These are phyloP conservation scores for Morpho helenor DNA, from an alignment of 2,888 invertebrate species.

Conservation along the genomic window DNA sequence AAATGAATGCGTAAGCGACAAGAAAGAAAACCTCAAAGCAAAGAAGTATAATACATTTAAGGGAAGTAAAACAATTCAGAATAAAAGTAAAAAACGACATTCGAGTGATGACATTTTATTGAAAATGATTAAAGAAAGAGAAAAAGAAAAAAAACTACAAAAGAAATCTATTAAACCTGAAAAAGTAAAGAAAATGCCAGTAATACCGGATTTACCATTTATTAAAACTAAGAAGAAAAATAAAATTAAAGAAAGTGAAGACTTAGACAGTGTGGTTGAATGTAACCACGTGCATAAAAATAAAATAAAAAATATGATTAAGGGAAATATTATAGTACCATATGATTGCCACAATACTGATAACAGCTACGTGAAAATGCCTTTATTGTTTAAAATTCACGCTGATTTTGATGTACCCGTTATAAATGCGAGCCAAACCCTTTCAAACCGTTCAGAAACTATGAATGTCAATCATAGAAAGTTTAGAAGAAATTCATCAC, in stretches of 20 bases:
- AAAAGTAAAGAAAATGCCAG: conserved; percentile 28
- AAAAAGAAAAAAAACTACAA: conserved; percentile 19
- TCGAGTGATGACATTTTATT: conserved; percentile 25
- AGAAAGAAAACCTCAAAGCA: neutral
- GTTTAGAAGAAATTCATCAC: conserved; percentile 1
- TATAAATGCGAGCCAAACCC: conserved; percentile 7
- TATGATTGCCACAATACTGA: conserved; percentile 17
- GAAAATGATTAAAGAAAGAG: conserved; percentile 28
- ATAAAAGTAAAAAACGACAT: conserved; percentile 8
- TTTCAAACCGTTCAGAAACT: neutral
- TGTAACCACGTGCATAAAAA: conserved; percentile 23
- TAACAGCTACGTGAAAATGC: conserved; percentile 14
- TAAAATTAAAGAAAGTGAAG: conserved; percentile 10
- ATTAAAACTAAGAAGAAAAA: conserved; percentile 12
- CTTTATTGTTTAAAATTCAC: conserved; percentile 29
- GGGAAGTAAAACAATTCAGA: neutral
- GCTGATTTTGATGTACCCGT: conserved; percentile 8
- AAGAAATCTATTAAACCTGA: conserved; percentile 21
- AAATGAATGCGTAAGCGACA: neutral
- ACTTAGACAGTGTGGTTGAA: conserved; percentile 33
- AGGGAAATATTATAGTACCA: conserved; percentile 31
- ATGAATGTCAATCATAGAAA: neutral
- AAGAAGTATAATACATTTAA: neutral
- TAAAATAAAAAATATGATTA: conserved; percentile 32
- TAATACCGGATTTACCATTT: conserved; percentile 16